phyloP scores from a whole-genome alignment of 2,888 invertebrate genomes.

The Serrognathus titanus region DNA sequence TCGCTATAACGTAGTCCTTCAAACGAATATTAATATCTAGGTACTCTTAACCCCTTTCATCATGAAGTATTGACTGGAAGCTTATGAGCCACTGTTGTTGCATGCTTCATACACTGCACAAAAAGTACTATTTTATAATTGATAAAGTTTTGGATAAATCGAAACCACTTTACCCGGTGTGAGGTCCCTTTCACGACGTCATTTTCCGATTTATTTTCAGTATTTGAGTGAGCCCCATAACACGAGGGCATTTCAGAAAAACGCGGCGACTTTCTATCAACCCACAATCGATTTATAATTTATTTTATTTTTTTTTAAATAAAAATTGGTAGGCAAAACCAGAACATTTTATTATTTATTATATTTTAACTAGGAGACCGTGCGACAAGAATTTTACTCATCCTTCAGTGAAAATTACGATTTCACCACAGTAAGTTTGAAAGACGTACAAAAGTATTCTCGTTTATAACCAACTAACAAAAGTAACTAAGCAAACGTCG shows the following conservation, averaged over 20 bases:
- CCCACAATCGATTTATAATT: background rate
- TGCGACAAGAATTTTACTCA: constrained; percentile 46
- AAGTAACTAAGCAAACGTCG: background rate
- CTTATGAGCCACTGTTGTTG: constrained; percentile 9
- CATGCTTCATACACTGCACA: constrained; percentile 3
- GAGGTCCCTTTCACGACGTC: too few species aligned
- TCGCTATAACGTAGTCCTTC: too few species aligned
- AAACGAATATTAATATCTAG: too few species aligned
- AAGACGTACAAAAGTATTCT: background rate
- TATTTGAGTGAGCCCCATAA: too few species aligned
- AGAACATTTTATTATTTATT: constrained; percentile 17
- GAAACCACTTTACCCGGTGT: too few species aligned
- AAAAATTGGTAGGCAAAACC: too few species aligned
- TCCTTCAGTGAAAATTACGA: constrained; percentile 43
- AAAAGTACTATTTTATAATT: background rate
- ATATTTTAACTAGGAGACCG: constrained; percentile 39
- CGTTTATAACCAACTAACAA: background rate
- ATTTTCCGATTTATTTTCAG: too few species aligned
- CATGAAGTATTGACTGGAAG: background rate
- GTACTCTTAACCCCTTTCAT: too few species aligned
- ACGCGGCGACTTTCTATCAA: too few species aligned
- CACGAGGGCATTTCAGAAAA: too few species aligned
- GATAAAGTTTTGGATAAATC: background rate
- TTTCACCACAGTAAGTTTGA: constrained; percentile 32
- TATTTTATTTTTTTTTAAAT: background rate